Percentiles rank a stretch among this genome's conserved stretches.
phyloP scores from a whole-genome alignment of 2,888 invertebrate species.

The Folsomia candida region DNA sequence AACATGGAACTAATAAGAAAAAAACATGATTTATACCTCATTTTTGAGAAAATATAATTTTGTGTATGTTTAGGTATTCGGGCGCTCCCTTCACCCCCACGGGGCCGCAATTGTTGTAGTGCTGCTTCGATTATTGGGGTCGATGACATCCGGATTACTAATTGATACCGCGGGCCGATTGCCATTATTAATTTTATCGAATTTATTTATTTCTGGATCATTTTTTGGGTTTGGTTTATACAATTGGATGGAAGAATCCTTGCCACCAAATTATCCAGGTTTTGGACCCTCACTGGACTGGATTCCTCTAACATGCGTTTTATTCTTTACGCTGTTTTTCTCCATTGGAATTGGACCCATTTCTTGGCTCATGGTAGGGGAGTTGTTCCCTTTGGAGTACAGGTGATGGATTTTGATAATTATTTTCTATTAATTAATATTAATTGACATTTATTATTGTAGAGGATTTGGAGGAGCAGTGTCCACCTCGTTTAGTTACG shows the following conservation, averaged over 20 bases:
- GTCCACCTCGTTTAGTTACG: slow-evolving; percentile 80
- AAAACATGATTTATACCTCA: too few species aligned
- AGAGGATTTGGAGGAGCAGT: slow-evolving; percentile 83
- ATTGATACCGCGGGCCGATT: slow-evolving; percentile 83
- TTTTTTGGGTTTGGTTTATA: slow-evolving; percentile 80
- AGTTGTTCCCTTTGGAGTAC: slow-evolving; percentile 73
- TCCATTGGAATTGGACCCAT: slow-evolving; percentile 85
- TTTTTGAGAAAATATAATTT: background rate
- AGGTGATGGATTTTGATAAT: slow-evolving; percentile 30
- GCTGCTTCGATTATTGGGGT: slow-evolving; percentile 79
- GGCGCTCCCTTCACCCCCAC: slow-evolving; percentile 67
- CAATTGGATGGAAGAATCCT: slow-evolving; percentile 73
- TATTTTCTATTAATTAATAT: background rate
- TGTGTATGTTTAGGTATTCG: slow-evolving; percentile 43
- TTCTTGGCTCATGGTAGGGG: slow-evolving; percentile 77
- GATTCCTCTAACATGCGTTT: slow-evolving; percentile 78
- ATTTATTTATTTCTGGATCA: slow-evolving; percentile 79
- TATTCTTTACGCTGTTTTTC: slow-evolving; percentile 80
- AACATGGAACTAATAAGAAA: too few species aligned
- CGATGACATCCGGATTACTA: slow-evolving; percentile 74
- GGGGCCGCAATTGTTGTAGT: slow-evolving; percentile 82
- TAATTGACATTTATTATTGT: too few species aligned
- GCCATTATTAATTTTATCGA: slow-evolving; percentile 78
- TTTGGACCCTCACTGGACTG: slow-evolving; percentile 59
- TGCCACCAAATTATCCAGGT: slow-evolving; percentile 54